Conservation (phyloP, 2,797 vertebrate genomes). For the Lagocephalus sceleratus region DNA sequence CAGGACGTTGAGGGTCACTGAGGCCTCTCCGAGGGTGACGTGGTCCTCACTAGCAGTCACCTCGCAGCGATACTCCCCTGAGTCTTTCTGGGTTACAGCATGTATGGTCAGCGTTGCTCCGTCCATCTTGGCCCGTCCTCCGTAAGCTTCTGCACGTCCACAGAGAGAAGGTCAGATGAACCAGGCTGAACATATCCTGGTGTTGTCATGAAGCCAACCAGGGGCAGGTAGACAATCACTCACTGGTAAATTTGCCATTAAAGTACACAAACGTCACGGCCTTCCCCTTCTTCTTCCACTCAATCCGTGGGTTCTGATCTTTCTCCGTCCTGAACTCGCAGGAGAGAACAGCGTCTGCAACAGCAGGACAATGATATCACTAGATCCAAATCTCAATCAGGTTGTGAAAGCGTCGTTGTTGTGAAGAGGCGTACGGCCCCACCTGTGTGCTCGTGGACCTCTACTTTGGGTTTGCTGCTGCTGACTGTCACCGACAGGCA, state of each 20-base stretch:
- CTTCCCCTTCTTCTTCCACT: conserved; percentile 91
- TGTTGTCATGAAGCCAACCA: not conserved
- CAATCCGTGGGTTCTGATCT: conserved; percentile 80
- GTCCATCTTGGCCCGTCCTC: conserved; percentile 82
- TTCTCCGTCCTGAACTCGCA: conserved; percentile 86
- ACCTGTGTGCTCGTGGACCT: conserved; percentile 78
- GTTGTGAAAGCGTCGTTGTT: no score
- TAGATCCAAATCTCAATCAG: not conserved
- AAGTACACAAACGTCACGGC: conserved; percentile 89
- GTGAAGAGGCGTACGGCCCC: no score
- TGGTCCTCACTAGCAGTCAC: conserved; percentile 84
- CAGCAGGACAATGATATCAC: not conserved
- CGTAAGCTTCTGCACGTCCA: conserved; percentile 66
- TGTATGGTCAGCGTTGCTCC: conserved; percentile 86
- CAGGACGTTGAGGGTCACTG: conserved; percentile 81
- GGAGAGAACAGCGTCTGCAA: conserved; percentile 82
- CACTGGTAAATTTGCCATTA: conserved; percentile 78
- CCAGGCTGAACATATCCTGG: not conserved
- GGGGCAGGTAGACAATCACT: not conserved
- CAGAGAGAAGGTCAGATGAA: not conserved
- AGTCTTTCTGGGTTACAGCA: conserved; percentile 87
- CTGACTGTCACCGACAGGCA: conserved; percentile 68
- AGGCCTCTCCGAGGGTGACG: conserved; percentile 82
- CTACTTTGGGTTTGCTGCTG: conserved; percentile 68
- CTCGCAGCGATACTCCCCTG: conserved; percentile 92